These are phyloP conservation scores for Equus przewalskii DNA, from an alignment of 2,113 vertebrate species.

Conservation along the genomic window DNA sequence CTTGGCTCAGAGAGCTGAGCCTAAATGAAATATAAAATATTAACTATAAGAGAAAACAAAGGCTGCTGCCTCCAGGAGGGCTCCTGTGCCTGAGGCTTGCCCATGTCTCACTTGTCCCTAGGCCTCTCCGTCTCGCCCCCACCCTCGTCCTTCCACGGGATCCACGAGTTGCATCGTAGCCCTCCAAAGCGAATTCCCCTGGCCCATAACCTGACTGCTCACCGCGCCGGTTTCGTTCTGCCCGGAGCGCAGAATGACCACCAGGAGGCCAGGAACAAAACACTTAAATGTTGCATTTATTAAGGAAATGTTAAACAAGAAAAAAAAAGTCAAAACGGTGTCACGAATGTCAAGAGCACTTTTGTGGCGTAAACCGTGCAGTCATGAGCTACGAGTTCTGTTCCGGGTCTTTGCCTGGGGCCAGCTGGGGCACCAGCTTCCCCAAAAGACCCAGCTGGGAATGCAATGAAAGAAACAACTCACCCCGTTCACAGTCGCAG, in stretches of 20 bases:
- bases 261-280: conserved; percentile 46
- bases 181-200: neutral
- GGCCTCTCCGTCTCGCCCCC: neutral
- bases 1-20: conserved; percentile 46
- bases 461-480: conserved; percentile 61
- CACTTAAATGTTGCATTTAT: conserved; percentile 65
- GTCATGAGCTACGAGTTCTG: conserved; percentile 69
- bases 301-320: conserved; percentile 77
- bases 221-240: rapidly evolving
- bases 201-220: neutral
- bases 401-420: neutral
- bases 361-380: conserved; percentile 76
- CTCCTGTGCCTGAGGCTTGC: neutral
- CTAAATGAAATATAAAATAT: conserved; percentile 63
- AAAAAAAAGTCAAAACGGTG: conserved; percentile 72
- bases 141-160: neutral
- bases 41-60: conserved; percentile 59
- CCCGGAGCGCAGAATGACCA: conserved; percentile 57
- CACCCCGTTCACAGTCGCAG: conserved; percentile 59
- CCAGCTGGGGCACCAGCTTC: neutral
- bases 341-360: conserved; percentile 83
- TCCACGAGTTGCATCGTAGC: neutral
- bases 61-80: neutral
- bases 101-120: neutral
- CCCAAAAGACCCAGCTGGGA: neutral